Evolutionary conservation across 35 echinoderm and acorn worm species (phyloP).

Genomic region (Strongylocentrotus purpuratus): DNA sequence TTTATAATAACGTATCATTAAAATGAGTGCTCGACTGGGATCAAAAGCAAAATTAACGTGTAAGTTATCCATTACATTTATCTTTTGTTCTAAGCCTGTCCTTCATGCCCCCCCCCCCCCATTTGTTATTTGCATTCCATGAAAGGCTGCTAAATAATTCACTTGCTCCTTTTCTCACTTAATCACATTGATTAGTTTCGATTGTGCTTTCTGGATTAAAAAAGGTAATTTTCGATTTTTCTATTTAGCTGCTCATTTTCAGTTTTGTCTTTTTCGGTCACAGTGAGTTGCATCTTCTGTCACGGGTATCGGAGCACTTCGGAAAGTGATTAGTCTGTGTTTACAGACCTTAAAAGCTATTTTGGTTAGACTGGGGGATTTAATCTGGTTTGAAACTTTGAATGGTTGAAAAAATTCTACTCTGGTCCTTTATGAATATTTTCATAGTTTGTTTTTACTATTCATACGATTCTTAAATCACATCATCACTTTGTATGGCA

Average conservation of each 20-base stretch:
- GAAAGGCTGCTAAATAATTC: not conserved
- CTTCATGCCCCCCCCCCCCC: not conserved
- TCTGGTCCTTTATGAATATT: not conserved
- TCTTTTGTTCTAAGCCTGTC: not conserved
- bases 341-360: not conserved
- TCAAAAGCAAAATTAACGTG: too few relatives aligned
- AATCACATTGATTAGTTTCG: constrained; percentile 37
- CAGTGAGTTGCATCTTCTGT: not conserved
- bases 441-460: not conserved
- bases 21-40: too few relatives aligned
- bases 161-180: not conserved
- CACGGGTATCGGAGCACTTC: not conserved
- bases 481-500: not conserved
- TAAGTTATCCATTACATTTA: too few relatives aligned
- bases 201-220: not conserved
- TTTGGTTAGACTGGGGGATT: too few relatives aligned
- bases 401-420: too few relatives aligned
- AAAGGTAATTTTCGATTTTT: not conserved
- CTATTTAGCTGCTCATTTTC: not conserved
- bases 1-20: too few relatives aligned
- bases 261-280: not conserved
- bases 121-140: not conserved
- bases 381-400: too few relatives aligned
- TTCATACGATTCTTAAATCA: too few relatives aligned
- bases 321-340: not conserved